A percentile compares a stretch with the other conserved stretches of the same genome.
phyloP scores from a whole-genome alignment of 2,888 invertebrate species.

The Tenthredo distinguenda region DNA sequence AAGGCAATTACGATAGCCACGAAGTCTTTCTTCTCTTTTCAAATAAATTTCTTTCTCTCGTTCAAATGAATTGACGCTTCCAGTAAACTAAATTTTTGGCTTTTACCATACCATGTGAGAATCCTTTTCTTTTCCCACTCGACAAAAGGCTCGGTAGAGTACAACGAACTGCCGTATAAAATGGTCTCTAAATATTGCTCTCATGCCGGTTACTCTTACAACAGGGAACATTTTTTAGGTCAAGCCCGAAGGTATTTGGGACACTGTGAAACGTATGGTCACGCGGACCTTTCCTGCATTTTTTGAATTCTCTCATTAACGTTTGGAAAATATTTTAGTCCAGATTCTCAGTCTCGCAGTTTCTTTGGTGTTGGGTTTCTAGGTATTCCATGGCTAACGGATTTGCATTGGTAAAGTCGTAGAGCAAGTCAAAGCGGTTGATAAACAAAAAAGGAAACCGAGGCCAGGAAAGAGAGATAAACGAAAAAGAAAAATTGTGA shows the following conservation, averaged over 20 bases:
- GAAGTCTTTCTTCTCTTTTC: background rate
- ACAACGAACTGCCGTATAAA: background rate
- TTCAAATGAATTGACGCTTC: slow-evolving; percentile 22
- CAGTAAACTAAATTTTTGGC: slow-evolving; percentile 26
- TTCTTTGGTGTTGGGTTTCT: background rate
- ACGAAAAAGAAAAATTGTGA: background rate
- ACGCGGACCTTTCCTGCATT: background rate
- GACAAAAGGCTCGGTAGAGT: background rate
- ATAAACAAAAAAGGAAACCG: background rate
- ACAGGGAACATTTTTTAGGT: background rate
- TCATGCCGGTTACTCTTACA: background rate
- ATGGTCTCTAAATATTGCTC: background rate
- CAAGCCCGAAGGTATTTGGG: background rate
- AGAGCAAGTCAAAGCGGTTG: background rate
- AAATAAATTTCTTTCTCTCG: too few species aligned
- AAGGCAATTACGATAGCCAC: background rate
- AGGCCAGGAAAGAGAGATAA: background rate
- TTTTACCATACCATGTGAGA: background rate
- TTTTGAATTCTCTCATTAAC: background rate
- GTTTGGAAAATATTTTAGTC: background rate
- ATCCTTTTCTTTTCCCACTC: slow-evolving; percentile 16
- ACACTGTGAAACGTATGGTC: background rate
- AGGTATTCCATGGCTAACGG: too few species aligned
- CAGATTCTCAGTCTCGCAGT: background rate
- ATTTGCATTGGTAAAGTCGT: background rate